phyloP scores from a whole-genome alignment of 2,797 vertebrate genomes.

The Spinibarbus caldwelli region DNA sequence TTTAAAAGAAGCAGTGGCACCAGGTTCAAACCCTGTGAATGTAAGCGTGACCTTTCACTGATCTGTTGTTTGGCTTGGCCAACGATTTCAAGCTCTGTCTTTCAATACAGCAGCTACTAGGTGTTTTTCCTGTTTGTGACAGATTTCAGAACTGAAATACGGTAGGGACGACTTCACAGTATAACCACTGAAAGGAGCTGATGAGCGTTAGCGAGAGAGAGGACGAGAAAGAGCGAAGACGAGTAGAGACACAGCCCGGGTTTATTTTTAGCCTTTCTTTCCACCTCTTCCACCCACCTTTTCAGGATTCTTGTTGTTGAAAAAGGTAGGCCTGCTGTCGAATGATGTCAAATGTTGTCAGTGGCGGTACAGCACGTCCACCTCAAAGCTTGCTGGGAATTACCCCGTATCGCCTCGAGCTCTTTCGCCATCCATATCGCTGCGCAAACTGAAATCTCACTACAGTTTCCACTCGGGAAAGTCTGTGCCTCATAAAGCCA shows the following conservation, averaged over 20 bases:
- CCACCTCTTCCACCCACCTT: slow-evolving; percentile 49
- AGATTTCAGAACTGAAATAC: slow-evolving; percentile 51
- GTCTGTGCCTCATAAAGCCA: slow-evolving; percentile 2
- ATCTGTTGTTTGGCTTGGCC: neutral
- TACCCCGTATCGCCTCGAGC: slow-evolving; percentile 22
- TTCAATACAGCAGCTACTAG: slow-evolving; percentile 36
- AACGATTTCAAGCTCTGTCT: slow-evolving; percentile 23
- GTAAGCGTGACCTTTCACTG: neutral
- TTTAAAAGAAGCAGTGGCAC: neutral
- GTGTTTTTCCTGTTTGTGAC: slow-evolving; percentile 42
- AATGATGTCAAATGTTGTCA: slow-evolving; percentile 38
- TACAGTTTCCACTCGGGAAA: slow-evolving; percentile 40
- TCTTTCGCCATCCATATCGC: neutral
- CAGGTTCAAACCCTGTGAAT: neutral
- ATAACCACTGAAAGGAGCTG: slow-evolving; percentile 44
- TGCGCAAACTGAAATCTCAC: slow-evolving; percentile 40
- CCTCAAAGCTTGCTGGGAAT: slow-evolving; percentile 40
- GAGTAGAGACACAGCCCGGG: neutral
- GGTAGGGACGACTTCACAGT: slow-evolving; percentile 19
- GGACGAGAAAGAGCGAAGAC: neutral
- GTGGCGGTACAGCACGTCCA: slow-evolving; percentile 6
- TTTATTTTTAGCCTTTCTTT: slow-evolving; percentile 51
- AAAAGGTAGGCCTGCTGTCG: slow-evolving; percentile 30
- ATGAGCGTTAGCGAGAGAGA: slow-evolving; percentile 21
- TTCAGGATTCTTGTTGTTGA: slow-evolving; percentile 49